Percentiles rank a stretch among this genome's conserved stretches.
These are phyloP conservation scores for Drosophila lacteicornis DNA, from an alignment of 1,140 invertebrate genomes.

Conservation along the genomic window DNA sequence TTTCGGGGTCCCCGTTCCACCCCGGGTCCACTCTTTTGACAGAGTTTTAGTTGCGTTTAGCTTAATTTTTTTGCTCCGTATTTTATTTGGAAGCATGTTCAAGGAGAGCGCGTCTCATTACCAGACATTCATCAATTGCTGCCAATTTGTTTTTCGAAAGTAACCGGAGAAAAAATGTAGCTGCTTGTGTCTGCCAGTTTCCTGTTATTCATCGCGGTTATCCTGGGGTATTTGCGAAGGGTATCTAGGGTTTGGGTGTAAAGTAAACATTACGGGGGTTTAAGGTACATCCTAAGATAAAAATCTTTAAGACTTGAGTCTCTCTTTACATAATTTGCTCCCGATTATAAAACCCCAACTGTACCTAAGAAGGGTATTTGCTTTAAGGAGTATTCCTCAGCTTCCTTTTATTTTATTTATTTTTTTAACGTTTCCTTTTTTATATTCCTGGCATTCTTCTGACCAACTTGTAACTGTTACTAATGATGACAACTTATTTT, in stretches of 20 bases:
- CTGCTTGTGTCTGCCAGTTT: constrained; percentile 39
- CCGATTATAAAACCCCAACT: no score
- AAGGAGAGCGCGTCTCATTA: constrained; percentile 51
- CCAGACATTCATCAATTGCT: constrained; percentile 63
- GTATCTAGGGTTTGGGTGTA: neutral
- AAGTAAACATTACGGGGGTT: constrained; percentile 9
- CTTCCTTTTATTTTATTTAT: neutral
- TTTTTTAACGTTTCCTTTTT: neutral
- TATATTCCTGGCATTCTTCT: constrained; percentile 2
- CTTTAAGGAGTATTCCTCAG: no score
- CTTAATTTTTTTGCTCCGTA: constrained; percentile 27
- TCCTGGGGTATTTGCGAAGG: constrained; percentile 6
- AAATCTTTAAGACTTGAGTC: no score
- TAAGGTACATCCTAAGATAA: neutral
- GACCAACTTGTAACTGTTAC: constrained; percentile 60
- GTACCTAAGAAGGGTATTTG: no score
- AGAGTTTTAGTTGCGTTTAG: constrained; percentile 56
- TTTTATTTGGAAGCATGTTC: constrained; percentile 6
- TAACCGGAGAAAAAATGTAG: constrained; percentile 30
- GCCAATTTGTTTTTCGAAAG: constrained; percentile 48
- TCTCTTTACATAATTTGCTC: neutral
- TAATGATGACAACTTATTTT: constrained; percentile 79
- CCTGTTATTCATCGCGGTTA: constrained; percentile 23
- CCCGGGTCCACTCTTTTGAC: constrained; percentile 16
- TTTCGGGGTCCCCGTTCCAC: neutral